Evolutionary conservation across 2,888 invertebrate genomes (phyloP).

Genomic region (Archips crataeganus): DNA sequence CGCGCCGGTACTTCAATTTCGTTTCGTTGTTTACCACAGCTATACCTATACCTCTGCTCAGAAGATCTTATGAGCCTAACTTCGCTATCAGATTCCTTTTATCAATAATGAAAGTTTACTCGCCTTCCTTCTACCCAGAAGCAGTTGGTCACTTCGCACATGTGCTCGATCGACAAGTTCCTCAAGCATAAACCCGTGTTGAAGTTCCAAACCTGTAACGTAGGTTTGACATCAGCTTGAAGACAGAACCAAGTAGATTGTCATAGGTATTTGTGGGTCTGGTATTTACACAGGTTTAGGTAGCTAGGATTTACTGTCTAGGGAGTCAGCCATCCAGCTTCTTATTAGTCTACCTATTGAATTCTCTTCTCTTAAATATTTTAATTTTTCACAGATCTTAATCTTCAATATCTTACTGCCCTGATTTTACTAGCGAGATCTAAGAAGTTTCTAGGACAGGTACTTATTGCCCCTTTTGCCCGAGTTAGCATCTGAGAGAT

Average conservation of each 20-base stretch:
- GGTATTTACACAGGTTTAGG: too few relatives aligned
- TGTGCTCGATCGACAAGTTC: conserved; percentile 87
- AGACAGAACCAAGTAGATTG: neutral
- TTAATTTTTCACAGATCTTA: too few relatives aligned
- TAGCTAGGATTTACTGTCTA: too few relatives aligned
- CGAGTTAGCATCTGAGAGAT: too few relatives aligned
- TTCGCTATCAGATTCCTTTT: neutral
- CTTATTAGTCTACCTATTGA: too few relatives aligned
- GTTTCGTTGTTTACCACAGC: too few relatives aligned
- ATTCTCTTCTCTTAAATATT: too few relatives aligned
- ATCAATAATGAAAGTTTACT: conserved; percentile 18
- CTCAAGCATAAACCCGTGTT: conserved; percentile 91
- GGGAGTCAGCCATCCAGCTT: too few relatives aligned
- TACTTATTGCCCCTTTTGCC: too few relatives aligned
- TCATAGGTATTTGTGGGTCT: neutral
- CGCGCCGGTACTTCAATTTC: neutral
- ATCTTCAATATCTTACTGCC: too few relatives aligned
- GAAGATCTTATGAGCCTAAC: neutral
- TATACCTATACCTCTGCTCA: neutral
- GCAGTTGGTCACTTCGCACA: conserved; percentile 85
- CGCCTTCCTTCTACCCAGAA: conserved; percentile 87
- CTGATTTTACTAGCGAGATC: too few relatives aligned
- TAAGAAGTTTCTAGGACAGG: too few relatives aligned
- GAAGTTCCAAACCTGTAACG: conserved; percentile 92
- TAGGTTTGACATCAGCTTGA: neutral